Evolutionary conservation across 2,113 vertebrate species (phyloP), one percentile per base, ranked within the genome.

Genomic region (Neolamprologus brichardi): DNA sequence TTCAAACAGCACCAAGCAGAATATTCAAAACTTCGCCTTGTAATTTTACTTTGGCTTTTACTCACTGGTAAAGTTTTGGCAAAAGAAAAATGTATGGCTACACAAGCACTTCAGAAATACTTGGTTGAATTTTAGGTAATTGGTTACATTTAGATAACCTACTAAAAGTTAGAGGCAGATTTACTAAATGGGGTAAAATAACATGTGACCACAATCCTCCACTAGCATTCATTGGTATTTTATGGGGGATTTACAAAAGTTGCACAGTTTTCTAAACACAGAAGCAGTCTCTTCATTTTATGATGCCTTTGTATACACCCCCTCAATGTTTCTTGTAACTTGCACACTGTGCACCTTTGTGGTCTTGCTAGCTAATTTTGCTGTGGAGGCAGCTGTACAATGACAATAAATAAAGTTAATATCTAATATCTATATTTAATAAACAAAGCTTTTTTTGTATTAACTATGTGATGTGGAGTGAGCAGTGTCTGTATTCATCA

Each of bases 401-500:
- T 62, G 15, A 32, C 58, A 62, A 62, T 62, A 10, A 32, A 60
- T 60, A 62, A 32, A 62, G 5, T 60, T 60, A 60, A 32, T 32
- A 11, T 62, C 28, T 11, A 32, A 62, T 32, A 18, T 62, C 58
- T 18, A 18, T 62, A 62, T 32, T 32, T 32, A 62, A 62, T 18
- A 62, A 18, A 60, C 56, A 32, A 3, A 60, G 56, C 2, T 60
- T 60, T 32, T 56, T 60, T 32, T 60, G 56, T 37, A 67, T 12
- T 67, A 20, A 67, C 7, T 67, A 67, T 67, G 30, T 64, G 60
- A 64, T n/a, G 60, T 64, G 17, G 39, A 46, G 5, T 46, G 67
- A 54, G 30, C 56, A 72, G 2, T 23, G 20, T 32, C 84, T 60
- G 34, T 78, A 87, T 81, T 82, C 41, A 62, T 62, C 83, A 84